These are phyloP conservation scores for Eupithecia pulchellata DNA, from an alignment of 2,888 invertebrate species.

Conservation along the genomic window DNA sequence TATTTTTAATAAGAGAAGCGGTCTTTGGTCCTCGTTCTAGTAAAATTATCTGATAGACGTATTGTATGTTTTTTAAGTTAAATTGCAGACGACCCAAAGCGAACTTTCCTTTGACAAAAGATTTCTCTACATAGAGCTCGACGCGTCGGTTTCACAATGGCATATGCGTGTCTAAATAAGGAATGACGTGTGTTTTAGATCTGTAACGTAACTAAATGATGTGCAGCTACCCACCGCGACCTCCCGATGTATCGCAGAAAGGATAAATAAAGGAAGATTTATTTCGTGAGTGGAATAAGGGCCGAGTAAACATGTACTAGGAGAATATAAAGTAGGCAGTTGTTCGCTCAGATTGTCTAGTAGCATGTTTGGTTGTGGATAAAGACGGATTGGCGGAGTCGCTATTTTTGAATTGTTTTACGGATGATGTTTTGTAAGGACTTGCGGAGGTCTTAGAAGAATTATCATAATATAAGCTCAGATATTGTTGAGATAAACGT, in stretches of 20 bases:
- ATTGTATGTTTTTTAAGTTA: too few species aligned
- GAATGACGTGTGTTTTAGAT: not conserved
- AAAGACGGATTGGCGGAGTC: slow-evolving; percentile 2
- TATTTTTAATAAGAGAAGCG: too few species aligned
- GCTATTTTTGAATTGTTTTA: not conserved
- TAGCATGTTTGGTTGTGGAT: slow-evolving; percentile 28
- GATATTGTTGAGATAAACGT: not conserved
- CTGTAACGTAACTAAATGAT: not conserved
- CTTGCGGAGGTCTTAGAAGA: not conserved
- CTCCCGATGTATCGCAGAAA: slow-evolving; percentile 48
- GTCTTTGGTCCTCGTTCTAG: too few species aligned
- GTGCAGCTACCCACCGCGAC: not conserved
- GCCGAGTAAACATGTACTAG: slow-evolving; percentile 54
- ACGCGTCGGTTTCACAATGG: too few species aligned
- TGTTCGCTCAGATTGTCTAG: slow-evolving; percentile 27
- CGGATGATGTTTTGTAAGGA: not conserved
- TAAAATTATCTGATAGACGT: too few species aligned
- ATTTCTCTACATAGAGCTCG: too few species aligned
- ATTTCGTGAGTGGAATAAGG: slow-evolving; percentile 69
- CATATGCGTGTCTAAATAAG: not conserved
- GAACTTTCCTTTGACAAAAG: too few species aligned
- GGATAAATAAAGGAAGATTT: slow-evolving; percentile 72
- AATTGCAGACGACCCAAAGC: too few species aligned
- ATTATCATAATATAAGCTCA: not conserved
- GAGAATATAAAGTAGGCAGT: slow-evolving; percentile 61